These are phyloP conservation scores for Halocynthia roretzi DNA, from an alignment of 23 tunicate genomes.

Conservation along the genomic window DNA sequence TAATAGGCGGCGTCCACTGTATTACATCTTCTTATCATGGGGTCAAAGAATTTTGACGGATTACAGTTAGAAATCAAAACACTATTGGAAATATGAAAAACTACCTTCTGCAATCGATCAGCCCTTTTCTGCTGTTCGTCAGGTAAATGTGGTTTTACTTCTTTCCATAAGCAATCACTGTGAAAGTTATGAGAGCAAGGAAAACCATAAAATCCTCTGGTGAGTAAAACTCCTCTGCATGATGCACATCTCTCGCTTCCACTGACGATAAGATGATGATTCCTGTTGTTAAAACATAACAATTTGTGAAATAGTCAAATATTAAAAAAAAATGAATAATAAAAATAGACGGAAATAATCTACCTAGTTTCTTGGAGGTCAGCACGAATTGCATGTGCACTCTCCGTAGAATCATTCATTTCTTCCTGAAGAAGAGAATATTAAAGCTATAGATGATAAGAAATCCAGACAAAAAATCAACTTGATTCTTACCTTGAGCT, in stretches of 20 bases:
- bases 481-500: constrained; percentile 35
- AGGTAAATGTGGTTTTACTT: constrained; percentile 33
- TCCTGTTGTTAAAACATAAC: constrained; percentile 25
- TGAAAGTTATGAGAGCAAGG: constrained; percentile 83
- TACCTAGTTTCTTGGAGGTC: constrained; percentile 85
- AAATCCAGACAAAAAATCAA: not conserved
- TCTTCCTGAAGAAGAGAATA: constrained; percentile 47
- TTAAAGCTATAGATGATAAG: not conserved
- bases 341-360: not conserved
- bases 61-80: too few relatives aligned
- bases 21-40: not conserved
- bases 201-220: constrained; percentile 67
- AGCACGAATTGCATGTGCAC: constrained; percentile 72
- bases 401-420: constrained; percentile 77
- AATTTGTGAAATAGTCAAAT: not conserved
- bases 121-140: constrained; percentile 29
- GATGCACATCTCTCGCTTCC: constrained; percentile 44
- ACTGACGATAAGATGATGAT: constrained; percentile 60
- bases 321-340: not conserved
- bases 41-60: not conserved
- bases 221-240: constrained; percentile 47
- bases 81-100: too few relatives aligned
- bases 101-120: constrained; percentile 53
- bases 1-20: not conserved
- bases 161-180: constrained; percentile 69